A percentile compares a stretch with the other conserved stretches of the same genome.
phyloP scores from a whole-genome alignment of 1,140 invertebrate genomes.

The Lordiphosa stackelbergi region DNA sequence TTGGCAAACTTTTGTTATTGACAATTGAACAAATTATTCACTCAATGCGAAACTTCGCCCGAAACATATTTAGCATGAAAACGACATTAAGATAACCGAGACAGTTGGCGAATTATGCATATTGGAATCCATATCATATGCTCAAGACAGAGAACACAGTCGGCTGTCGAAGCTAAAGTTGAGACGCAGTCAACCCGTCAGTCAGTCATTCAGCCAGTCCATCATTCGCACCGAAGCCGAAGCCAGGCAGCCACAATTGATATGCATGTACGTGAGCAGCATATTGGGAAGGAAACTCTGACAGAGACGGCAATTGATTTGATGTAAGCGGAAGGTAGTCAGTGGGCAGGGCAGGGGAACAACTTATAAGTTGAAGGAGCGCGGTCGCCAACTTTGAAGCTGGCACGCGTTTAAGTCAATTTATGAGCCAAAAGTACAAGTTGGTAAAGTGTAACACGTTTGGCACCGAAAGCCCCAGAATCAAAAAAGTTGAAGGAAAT shows the following conservation, averaged over 20 bases:
- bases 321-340: conserved; percentile 13
- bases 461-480: neutral
- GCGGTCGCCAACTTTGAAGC: conserved; percentile 6
- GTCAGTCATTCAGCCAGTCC: neutral
- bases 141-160: conserved; percentile 10
- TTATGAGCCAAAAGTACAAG: conserved; percentile 7
- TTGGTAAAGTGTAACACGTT: conserved; percentile 6
- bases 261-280: conserved; percentile 12
- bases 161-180: conserved; percentile 9
- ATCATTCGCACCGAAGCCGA: conserved; percentile 2
- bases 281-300: conserved; percentile 11
- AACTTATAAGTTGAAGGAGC: conserved; percentile 14
- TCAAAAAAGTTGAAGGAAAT: neutral
- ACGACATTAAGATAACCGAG: conserved; percentile 1
- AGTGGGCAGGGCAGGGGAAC: too few species aligned
- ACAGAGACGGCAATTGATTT: conserved; percentile 14
- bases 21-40: too few species aligned
- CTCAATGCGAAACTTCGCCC: too few species aligned
- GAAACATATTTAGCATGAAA: conserved; percentile 9
- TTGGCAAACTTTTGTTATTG: too few species aligned
- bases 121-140: conserved; percentile 13
- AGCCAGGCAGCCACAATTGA: conserved; percentile 10
- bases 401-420: conserved; percentile 11
- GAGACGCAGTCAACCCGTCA: conserved; percentile 1
- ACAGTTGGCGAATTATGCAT: conserved; percentile 10